Evolutionary conservation across 2,888 invertebrate species (phyloP), one percentile per base, ranked within the genome.

Genomic region (Morpho achilles): DNA sequence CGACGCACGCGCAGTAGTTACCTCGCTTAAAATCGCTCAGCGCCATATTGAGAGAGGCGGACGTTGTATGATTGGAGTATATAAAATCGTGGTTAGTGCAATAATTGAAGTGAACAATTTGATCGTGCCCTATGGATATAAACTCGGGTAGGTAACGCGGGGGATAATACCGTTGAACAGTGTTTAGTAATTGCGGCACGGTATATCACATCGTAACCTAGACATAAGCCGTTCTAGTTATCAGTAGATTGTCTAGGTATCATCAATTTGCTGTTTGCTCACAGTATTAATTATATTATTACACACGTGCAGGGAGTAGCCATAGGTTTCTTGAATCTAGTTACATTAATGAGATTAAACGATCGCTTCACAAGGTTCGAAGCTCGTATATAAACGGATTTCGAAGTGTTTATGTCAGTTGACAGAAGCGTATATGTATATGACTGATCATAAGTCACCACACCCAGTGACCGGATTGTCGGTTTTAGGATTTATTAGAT

Each of bases 1-100:
- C 85, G 87, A 89, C 90, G 90, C 90, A 90, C 88, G 89, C 90
- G 90, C 89, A 90, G 85, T 84, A 89, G 83, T 80, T 80, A 84
- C 87, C 80, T 87, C 87, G 85, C 87, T 88, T 87, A 90, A 91
- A 91, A 91, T 91, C 92, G 88, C 92, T 88, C 87, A 92, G 92
- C 93, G 94, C 94, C 94, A 94, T 94, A 93, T 94, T 94, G 93
- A 92, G 90, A 91, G 93, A 93, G 93, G 93, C 93, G 93, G 93
- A 93, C 93, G 93, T 93, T 92, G 91, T 92, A 90, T 91, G 89
- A 89, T 88, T 90, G 85, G 89, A 90, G 86, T 89, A 85, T 88
- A 84, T 84, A 89, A 70, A 72, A 85, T 84, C 83, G 89, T 89
- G 90, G 85, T 87, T 90, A 87, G 86, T 90, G 91, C 87, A 87